Evolutionary conservation across 2,888 invertebrate genomes (phyloP), one percentile per base, ranked within the genome.

Genomic region (Nomada hirtipes): DNA sequence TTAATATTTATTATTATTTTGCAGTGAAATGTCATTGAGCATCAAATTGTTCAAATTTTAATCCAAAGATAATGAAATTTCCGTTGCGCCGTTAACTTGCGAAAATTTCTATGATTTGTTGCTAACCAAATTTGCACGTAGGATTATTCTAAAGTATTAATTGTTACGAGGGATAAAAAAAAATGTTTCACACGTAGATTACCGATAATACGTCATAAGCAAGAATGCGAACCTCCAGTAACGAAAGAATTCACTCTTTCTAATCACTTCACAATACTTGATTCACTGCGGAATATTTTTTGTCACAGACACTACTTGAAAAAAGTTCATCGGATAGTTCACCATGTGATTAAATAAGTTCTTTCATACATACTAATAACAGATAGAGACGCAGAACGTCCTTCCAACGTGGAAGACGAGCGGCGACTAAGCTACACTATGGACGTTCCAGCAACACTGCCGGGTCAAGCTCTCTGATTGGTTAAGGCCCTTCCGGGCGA

Each of bases 371-470:
- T 29, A 23, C 20, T 23, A 60, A 9, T 13, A 23, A 13, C 11
- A 7, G n/a, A 63, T 1, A 29, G 23, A 63, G 23, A 23, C 70
- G 67, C 67, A 20, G 1, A 53, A 59, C 65, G 44, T 44, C 75
- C 75, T 70, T 70, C 81, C 61, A 52, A 74, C 65, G 67, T 52
- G 80, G 75, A 79, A 75, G 78, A 82, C 72, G 70, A 87, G 75
- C 83, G 74, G 80, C 82, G 86, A 87, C 87, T 87, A 76, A 87
- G 64, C 55, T 57, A 55, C 68, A n/a, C 50, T 13, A 75, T 57
- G 57, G 61, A 71, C 61, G n/a, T 52, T 76, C 65, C 83, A 83
- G 77, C 65, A 47, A 26, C 52, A 76, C 59, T 26, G 71, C 67
- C 59, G 80, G 76, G 74, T 63, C 73, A 36, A 74, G 72, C 81